These are phyloP conservation scores for Myopa tessellatipennis DNA, from an alignment of 2,888 invertebrate genomes.

Conservation along the genomic window DNA sequence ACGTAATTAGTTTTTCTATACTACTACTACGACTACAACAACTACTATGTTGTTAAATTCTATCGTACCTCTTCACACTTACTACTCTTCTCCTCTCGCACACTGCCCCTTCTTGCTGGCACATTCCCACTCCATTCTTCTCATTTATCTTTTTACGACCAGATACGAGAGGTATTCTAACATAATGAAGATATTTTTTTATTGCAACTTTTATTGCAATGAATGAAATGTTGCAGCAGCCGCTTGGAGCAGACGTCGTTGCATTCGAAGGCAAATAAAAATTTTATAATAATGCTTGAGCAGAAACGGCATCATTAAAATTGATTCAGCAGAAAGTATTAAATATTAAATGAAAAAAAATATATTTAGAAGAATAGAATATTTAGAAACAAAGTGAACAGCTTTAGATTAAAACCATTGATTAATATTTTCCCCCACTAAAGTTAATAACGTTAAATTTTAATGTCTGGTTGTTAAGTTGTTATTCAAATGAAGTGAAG, in stretches of 20 bases:
- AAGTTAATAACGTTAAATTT: no score
- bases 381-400: not conserved
- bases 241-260: not conserved
- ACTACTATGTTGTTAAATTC: not conserved
- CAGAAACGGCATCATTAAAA: not conserved
- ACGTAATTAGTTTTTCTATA: not conserved
- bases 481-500: no score
- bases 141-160: conserved; percentile 11
- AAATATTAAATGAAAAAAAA: not conserved
- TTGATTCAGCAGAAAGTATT: conserved; percentile 1
- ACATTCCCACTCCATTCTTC: not conserved
- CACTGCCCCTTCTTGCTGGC: not conserved
- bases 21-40: not conserved
- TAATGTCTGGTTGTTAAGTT: no score
- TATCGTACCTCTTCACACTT: not conserved
- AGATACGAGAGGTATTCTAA: conserved; percentile 11
- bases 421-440: no score
- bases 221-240: conserved; percentile 25
- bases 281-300: not conserved
- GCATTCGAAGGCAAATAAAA: not conserved
- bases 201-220: conserved; percentile 20
- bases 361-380: not conserved
- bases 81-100: not conserved
- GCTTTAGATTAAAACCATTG: no score
- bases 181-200: conserved; percentile 31